Evolutionary conservation across 2,888 invertebrate species (phyloP), one percentile per base, ranked within the genome.

Genomic region (Dioctria rufipes): DNA sequence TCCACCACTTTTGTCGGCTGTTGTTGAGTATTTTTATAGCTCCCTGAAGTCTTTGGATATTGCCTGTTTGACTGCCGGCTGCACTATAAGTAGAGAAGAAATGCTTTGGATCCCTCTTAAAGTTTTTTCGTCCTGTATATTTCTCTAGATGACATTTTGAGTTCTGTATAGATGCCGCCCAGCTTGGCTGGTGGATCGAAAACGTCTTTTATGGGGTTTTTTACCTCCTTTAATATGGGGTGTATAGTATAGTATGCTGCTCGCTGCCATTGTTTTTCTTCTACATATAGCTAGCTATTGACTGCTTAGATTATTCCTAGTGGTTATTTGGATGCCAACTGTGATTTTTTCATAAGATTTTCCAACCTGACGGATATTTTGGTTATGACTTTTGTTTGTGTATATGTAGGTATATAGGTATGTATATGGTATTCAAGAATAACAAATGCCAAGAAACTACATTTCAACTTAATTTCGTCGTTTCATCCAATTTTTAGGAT

Each of bases 31-130:
- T 75, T 75, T 60, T 75, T 75, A 75, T 75, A 43, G 73, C 42
- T 60, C 60, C 60, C 60, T 43, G 60, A 60, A 75, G 60, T 75
- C 73, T 75, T n/a, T 40, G 60, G 60, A 75, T 75, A 60, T 75
- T 75, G 73, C 54, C 73, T 75, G 73, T 42, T 60, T 42, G 73
- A 75, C 73, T 75, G 73, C 60, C n/a, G 8, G 71, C 73, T 43
- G 9, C 60, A 43, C 46, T n/a, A 25, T 25, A 25, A 25, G 25
- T 25, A 43, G 42, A 25, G 42, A 75, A 60, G 25, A 25, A 43
- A 71, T 37, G 25, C 60, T 60, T 11, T 75, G 60, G 43, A 13
- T 43, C 43, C 58, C 37, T 60, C 43, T 73, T 39, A 43, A n/a
- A n/a, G 60, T 13, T 75, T 37, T 60, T 54, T 75, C 13, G 69